Evolutionary conservation across 2,797 vertebrate genomes (phyloP).

Genomic region (Bradypus variegatus): DNA sequence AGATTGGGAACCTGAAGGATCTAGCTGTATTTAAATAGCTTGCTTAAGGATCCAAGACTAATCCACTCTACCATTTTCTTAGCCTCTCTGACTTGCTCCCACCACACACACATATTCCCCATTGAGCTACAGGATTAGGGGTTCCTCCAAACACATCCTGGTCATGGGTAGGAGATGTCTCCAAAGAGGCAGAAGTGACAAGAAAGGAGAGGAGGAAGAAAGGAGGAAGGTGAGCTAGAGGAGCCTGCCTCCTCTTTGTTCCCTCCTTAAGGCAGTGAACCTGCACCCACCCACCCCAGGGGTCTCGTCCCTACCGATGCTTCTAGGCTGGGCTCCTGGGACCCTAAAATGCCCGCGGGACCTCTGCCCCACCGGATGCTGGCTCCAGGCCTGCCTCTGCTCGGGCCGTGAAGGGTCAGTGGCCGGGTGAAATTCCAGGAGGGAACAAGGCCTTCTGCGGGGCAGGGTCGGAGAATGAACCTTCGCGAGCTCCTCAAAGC

Average conservation of each 20-base stretch:
- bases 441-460: neutral
- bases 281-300: neutral
- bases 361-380: neutral
- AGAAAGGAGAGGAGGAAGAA: neutral
- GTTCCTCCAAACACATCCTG: neutral
- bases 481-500: neutral
- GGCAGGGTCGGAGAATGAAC: neutral
- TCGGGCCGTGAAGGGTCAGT: neutral
- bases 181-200: neutral
- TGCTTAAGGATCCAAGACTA: constrained; percentile 3
- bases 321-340: neutral
- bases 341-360: neutral
- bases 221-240: neutral
- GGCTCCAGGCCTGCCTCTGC: neutral
- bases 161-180: neutral
- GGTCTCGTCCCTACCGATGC: neutral
- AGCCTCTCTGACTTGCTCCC: neutral
- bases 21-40: neutral
- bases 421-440: neutral
- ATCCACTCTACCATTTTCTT: neutral
- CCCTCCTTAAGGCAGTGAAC: neutral
- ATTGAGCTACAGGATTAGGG: neutral
- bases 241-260: neutral
- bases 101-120: neutral
- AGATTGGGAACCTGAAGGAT: neutral